phyloP scores from a whole-genome alignment of 2,113 vertebrate genomes.

The Zosterops borbonicus region DNA sequence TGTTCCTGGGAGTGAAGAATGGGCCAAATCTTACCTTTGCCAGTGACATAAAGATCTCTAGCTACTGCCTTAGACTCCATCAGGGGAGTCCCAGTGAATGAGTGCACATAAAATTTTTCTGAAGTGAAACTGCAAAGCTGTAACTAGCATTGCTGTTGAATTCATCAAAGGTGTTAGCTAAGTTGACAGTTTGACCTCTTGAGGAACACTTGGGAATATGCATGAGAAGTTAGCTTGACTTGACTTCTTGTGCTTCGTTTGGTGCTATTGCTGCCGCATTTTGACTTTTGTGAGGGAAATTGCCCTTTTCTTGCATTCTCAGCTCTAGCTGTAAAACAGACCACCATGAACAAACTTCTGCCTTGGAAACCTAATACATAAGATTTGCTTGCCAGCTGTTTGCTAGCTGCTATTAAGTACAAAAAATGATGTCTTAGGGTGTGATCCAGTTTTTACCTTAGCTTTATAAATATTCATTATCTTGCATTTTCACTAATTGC shows the following conservation, averaged over 20 bases:
- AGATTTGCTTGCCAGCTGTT: background rate
- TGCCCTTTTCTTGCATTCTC: background rate
- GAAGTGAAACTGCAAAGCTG: background rate
- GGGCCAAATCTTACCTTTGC: background rate
- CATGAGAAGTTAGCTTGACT: background rate
- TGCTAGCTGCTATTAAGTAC: background rate
- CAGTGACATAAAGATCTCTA: background rate
- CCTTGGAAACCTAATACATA: background rate
- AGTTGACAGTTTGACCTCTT: background rate
- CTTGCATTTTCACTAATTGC: conserved; percentile 49
- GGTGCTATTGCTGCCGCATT: background rate
- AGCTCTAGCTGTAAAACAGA: background rate
- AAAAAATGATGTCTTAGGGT: background rate
- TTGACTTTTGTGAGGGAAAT: background rate
- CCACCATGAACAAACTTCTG: background rate
- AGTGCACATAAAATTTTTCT: background rate
- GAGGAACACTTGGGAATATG: background rate
- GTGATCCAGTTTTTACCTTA: conserved; percentile 30
- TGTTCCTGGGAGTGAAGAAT: background rate
- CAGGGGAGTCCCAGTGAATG: background rate
- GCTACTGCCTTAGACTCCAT: background rate
- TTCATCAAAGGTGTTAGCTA: background rate
- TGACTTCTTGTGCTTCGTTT: background rate
- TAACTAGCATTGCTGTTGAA: background rate
- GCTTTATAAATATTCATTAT: conserved; percentile 66